These are phyloP conservation scores for Apeira syringaria DNA, from an alignment of 2,888 invertebrate species.

Conservation along the genomic window DNA sequence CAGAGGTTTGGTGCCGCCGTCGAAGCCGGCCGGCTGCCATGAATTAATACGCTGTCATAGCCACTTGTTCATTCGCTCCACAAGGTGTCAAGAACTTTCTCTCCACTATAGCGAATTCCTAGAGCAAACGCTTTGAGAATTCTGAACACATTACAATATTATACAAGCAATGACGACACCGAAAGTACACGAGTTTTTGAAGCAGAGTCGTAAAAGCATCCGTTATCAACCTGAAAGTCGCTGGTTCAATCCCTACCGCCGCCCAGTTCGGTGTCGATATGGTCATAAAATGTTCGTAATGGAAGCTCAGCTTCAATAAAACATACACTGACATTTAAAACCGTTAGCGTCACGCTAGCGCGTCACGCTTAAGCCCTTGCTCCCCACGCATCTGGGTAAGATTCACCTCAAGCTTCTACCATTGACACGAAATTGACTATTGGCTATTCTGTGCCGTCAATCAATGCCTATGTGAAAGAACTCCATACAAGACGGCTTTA, in stretches of 20 bases:
- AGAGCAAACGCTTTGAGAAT: constrained; percentile 5
- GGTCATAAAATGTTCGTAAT: constrained; percentile 5
- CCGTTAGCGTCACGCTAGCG: constrained; percentile 33
- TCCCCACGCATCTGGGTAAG: constrained; percentile 22
- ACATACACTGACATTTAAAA: constrained; percentile 11
- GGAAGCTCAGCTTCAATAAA: constrained; percentile 17
- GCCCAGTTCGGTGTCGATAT: too few relatives aligned
- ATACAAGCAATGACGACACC: too few relatives aligned
- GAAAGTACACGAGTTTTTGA: too few relatives aligned
- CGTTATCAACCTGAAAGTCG: too few relatives aligned
- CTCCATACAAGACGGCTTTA: constrained; percentile 10
- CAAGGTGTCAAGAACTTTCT: constrained; percentile 16
- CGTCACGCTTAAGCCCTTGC: constrained; percentile 35
- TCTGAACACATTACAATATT: too few relatives aligned
- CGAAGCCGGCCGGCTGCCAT: constrained; percentile 3
- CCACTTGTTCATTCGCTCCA: constrained; percentile 32
- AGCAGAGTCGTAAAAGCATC: too few relatives aligned
- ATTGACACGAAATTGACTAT: constrained; percentile 32
- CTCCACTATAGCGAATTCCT: constrained; percentile 13
- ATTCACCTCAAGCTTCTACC: constrained; percentile 29
- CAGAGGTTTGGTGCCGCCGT: neutral
- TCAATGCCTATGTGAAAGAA: constrained; percentile 33
- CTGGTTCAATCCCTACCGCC: too few relatives aligned
- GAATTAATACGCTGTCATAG: constrained; percentile 31
- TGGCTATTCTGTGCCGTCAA: constrained; percentile 22